Percentiles rank a stretch among this genome's conserved stretches.
phyloP scores from a whole-genome alignment of 2,113 vertebrate species.

The Oophaga pumilio region DNA sequence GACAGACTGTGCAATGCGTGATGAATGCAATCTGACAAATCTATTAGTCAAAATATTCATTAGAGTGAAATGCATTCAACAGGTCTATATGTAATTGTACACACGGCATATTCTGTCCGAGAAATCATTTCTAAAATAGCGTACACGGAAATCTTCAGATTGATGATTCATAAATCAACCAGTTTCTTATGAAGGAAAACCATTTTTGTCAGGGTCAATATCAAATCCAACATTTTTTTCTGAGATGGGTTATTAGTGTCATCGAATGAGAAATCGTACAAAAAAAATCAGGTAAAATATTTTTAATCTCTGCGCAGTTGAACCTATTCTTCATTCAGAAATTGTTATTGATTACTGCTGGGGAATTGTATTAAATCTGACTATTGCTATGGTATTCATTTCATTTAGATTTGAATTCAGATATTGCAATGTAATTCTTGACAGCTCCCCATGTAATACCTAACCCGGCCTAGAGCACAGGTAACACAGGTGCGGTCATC shows the following conservation, averaged over 20 bases:
- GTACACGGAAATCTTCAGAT: slow-evolving; percentile 10
- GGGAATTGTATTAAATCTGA: slow-evolving; percentile 10
- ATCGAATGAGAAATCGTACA: slow-evolving; percentile 28
- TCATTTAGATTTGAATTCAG: neutral
- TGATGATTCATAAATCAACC: slow-evolving; percentile 44
- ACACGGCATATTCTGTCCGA: neutral
- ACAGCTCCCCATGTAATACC: neutral
- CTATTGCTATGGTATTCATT: slow-evolving; percentile 22
- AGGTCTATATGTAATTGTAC: neutral
- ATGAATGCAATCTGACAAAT: slow-evolving; percentile 16
- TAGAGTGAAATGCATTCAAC: neutral
- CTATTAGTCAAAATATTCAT: slow-evolving; percentile 41
- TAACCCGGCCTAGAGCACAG: neutral
- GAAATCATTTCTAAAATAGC: slow-evolving; percentile 17
- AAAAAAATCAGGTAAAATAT: slow-evolving; percentile 30
- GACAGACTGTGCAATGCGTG: neutral
- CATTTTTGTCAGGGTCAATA: slow-evolving; percentile 39
- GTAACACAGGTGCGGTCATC: neutral
- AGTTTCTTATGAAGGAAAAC: slow-evolving; percentile 10
- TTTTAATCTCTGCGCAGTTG: slow-evolving; percentile 13
- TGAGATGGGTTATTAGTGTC: slow-evolving; percentile 24
- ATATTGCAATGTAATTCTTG: slow-evolving; percentile 1
- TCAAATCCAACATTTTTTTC: slow-evolving; percentile 11
- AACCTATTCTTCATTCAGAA: slow-evolving; percentile 1
- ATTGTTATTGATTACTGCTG: slow-evolving; percentile 41